These are phyloP conservation scores for Cololabis saira DNA, from an alignment of 2,113 vertebrate species.

Conservation along the genomic window DNA sequence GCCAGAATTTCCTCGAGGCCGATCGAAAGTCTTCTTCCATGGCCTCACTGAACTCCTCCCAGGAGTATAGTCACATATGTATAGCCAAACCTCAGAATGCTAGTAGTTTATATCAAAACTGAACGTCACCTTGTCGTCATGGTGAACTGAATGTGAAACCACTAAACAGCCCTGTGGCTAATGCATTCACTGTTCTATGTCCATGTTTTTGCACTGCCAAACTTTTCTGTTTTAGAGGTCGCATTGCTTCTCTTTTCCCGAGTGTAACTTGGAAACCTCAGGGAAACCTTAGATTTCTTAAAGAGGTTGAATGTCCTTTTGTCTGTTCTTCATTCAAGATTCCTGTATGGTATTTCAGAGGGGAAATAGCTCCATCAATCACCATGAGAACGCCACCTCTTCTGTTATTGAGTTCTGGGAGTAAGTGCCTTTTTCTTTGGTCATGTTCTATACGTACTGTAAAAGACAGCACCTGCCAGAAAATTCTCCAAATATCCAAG, in stretches of 20 bases:
- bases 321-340: conserved; percentile 72
- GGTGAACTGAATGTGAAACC: not conserved
- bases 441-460: conserved; percentile 82
- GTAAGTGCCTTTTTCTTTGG: conserved; percentile 71
- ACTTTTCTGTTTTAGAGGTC: conserved; percentile 24
- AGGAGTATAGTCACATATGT: too few relatives aligned
- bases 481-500: conserved; percentile 8
- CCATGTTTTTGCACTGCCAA: conserved; percentile 19
- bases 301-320: conserved; percentile 59
- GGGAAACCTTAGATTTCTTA: conserved; percentile 68
- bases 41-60: too few relatives aligned
- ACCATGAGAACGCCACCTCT: conserved; percentile 78
- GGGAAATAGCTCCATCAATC: conserved; percentile 76
- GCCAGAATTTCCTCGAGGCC: too few relatives aligned
- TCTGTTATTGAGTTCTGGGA: conserved; percentile 86
- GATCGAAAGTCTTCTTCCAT: too few relatives aligned
- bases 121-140: too few relatives aligned
- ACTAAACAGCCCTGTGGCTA: not conserved
- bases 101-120: too few relatives aligned
- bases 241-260: conserved; percentile 49
- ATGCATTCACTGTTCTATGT: conserved; percentile 10
- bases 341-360: conserved; percentile 81
- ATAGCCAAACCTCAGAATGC: too few relatives aligned
- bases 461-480: conserved; percentile 79
- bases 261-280: conserved; percentile 70